phyloP scores from a whole-genome alignment of 2,888 invertebrate genomes.

The Drosophila sordidula region DNA sequence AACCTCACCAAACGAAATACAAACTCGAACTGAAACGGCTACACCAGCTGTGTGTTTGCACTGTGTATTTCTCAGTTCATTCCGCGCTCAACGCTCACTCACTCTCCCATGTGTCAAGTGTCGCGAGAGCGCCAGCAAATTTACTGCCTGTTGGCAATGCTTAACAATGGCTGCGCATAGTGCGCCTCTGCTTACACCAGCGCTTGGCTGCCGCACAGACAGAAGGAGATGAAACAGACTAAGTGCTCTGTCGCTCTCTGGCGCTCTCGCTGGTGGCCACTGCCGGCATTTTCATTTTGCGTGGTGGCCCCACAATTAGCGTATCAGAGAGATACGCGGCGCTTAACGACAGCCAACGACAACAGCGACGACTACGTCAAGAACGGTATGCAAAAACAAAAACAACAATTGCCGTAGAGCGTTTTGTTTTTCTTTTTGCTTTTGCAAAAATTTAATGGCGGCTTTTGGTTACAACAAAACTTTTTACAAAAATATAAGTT shows the following conservation, averaged over 20 bases:
- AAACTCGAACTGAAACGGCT: conserved; percentile 84
- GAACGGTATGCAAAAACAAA: conserved; percentile 42
- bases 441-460: conserved; percentile 64
- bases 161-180: conserved; percentile 33
- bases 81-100: conserved; percentile 24
- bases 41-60: conserved; percentile 56
- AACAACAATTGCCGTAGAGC: conserved; percentile 29
- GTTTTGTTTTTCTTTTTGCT: conserved; percentile 32
- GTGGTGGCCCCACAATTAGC: conserved; percentile 61
- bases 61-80: conserved; percentile 30
- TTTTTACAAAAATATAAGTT: neutral
- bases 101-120: conserved; percentile 52
- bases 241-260: conserved; percentile 12
- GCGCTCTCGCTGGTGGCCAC: conserved; percentile 41
- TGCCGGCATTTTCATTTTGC: conserved; percentile 73
- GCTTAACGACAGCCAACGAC: conserved; percentile 51
- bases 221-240: conserved; percentile 52
- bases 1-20: conserved; percentile 84
- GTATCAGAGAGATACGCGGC: conserved; percentile 51
- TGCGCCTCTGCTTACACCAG: conserved; percentile 49
- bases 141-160: conserved; percentile 50
- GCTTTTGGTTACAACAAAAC: conserved; percentile 27
- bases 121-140: conserved; percentile 30
- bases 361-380: conserved; percentile 41
- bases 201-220: conserved; percentile 15